Conservation (phyloP, 1,140 invertebrate genomes). For the Drosophila pseudoobscura region DNA sequence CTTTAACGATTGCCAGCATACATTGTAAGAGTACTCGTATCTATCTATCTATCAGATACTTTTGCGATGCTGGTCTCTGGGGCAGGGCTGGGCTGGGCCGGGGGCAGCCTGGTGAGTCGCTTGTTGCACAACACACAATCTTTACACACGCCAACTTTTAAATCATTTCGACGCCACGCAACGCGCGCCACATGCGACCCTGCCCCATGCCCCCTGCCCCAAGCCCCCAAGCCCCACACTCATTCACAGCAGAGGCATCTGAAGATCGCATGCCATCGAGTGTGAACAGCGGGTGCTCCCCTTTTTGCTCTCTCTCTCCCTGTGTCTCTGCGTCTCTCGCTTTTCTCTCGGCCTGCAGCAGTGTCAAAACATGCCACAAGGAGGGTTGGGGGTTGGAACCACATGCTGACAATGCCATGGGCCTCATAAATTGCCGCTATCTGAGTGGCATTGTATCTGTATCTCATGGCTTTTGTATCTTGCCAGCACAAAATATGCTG, state of each 20-base stretch:
- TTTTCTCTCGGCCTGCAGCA: conserved; percentile 23
- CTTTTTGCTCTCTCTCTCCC: not conserved
- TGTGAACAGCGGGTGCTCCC: conserved; percentile 63
- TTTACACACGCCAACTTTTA: conserved; percentile 59
- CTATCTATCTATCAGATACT: no score
- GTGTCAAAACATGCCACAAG: conserved; percentile 64
- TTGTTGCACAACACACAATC: conserved; percentile 2
- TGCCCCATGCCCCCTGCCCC: not conserved
- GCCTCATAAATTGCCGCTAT: conserved; percentile 72
- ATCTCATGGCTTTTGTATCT: conserved; percentile 13
- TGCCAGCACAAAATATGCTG: conserved; percentile 58
- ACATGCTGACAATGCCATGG: conserved; percentile 65
- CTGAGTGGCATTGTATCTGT: conserved; percentile 45
- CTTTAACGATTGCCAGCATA: no score
- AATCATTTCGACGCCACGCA: conserved; percentile 63
- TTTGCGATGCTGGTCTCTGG: conserved; percentile 6
- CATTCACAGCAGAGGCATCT: conserved; percentile 45
- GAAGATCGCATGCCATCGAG: conserved; percentile 66
- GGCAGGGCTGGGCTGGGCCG: not conserved
- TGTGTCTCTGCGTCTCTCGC: not conserved
- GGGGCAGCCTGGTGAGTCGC: not conserved
- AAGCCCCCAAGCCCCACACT: not conserved
- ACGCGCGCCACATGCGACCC: conserved; percentile 40
- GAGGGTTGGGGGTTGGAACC: conserved; percentile 17
- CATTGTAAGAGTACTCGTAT: no score